Evolutionary conservation across 2,797 vertebrate genomes (phyloP).

Genomic region (Streptopelia turtur): DNA sequence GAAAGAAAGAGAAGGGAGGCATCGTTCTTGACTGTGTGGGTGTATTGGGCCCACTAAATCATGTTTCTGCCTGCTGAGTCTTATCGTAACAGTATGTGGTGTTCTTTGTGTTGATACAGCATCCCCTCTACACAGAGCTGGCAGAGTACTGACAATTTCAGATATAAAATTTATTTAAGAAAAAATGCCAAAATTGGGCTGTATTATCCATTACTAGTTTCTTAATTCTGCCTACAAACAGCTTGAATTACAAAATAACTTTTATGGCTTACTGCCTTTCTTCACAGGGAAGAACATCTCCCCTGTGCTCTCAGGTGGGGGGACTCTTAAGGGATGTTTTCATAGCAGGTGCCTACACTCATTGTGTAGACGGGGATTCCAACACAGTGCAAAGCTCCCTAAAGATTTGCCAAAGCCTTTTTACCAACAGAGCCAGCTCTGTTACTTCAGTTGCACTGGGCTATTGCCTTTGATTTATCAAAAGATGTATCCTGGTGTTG

Average conservation of each 20-base stretch:
- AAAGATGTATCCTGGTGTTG: background rate
- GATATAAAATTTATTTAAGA: background rate
- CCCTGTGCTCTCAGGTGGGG: background rate
- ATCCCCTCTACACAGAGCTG: background rate
- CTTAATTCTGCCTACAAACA: background rate
- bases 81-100: background rate
- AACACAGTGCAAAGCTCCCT: background rate
- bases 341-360: background rate
- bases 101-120: background rate
- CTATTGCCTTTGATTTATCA: background rate
- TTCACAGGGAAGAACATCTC: background rate
- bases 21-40: background rate
- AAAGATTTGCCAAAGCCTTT: background rate
- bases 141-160: background rate
- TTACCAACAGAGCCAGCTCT: background rate
- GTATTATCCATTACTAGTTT: background rate
- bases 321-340: background rate
- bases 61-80: background rate
- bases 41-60: background rate
- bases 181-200: background rate
- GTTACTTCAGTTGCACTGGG: background rate
- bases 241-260: background rate
- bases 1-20: background rate
- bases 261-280: background rate
- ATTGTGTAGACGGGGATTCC: fast-evolving